Percentiles rank a stretch among this genome's conserved stretches.
phyloP scores from a whole-genome alignment of 2,113 vertebrate genomes.

The Plecotus auritus region DNA sequence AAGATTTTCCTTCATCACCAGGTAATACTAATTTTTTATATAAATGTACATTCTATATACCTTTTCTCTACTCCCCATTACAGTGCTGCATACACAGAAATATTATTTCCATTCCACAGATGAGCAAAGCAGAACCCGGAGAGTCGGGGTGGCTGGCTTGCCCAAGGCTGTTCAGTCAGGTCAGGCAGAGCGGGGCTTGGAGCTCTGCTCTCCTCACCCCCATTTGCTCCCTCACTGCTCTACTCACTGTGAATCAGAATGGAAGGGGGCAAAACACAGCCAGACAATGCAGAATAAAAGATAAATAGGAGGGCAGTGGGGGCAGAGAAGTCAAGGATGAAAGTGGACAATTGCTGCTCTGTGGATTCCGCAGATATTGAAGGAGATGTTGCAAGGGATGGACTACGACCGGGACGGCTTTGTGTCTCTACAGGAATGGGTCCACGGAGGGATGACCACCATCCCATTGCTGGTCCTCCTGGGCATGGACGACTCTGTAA shows the following conservation, averaged over 20 bases:
- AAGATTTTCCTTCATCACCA: background rate
- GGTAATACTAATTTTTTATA: background rate
- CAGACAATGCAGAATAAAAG: background rate
- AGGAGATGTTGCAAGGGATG: conserved; percentile 88
- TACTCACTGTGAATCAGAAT: background rate
- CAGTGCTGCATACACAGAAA: background rate
- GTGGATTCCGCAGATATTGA: conserved; percentile 78
- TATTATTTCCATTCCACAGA: background rate
- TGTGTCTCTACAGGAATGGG: conserved; percentile 95
- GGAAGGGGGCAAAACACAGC: background rate
- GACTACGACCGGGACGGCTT: conserved; percentile 91
- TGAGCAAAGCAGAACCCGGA: background rate
- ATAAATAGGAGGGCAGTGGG: background rate
- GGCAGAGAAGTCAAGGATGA: background rate
- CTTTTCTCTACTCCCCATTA: background rate
- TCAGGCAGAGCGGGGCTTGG: background rate
- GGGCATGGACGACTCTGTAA: conserved; percentile 90
- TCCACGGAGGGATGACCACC: conserved; percentile 94
- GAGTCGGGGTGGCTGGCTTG: background rate
- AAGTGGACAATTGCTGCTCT: background rate
- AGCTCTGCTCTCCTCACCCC: background rate
- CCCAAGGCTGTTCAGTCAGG: background rate
- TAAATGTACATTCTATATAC: background rate
- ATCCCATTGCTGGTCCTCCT: conserved; percentile 94
- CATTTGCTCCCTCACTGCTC: background rate